Base-by-base conservation (phyloP, 30 jellyfish, hydroid and myxozoan species). In the Cassiopea xamachana region DNA sequence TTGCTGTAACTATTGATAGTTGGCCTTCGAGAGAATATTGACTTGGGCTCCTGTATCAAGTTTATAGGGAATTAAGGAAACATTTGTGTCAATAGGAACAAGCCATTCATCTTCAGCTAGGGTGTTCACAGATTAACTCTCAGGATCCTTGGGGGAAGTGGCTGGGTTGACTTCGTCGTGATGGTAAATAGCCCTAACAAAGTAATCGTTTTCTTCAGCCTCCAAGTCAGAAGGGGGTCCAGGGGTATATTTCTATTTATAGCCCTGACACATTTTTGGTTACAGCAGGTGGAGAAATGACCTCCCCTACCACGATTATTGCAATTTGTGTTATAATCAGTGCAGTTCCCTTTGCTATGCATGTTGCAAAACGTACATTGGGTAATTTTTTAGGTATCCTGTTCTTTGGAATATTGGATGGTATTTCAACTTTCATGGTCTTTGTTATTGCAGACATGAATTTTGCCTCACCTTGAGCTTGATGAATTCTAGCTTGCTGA, bases 41-140 rank as follows among this genome's bases (percentile, higher is more conserved):
- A 72, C 92, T 81, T 81, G 88, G 83, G 96, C 96, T 8, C 93
- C 96, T 0, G 87, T 48, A 74, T 89, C 92, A 55, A 79, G 71
- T 70, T 89, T 79, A 87, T 79, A 89, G 76, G 81, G 77, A 82
- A 67, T 67, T 69, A 60, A 46, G 58, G 77, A 78, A 46, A 73
- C 87, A 46, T 78, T 77, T 77, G 86, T 77, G 55, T 77, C 86
- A 77, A 77, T 46, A 46, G 86, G 73, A 77, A 77, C 60, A 69
- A 77, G 86, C 86, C 86, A 77, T 47, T 77, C 86, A 77, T 77
- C 86, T 77, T 46, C 69, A 77, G 86, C 60, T 68, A 77, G 86
- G 17, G 86, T 46, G 74, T 77, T 77, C 73, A 77, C 86, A 27
- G 86, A 75, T 64, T 75, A 75, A 19, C 1, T 75, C 64, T 75